phyloP scores from a whole-genome alignment of 2,113 vertebrate genomes.

The Datnioides undecimradiatus region DNA sequence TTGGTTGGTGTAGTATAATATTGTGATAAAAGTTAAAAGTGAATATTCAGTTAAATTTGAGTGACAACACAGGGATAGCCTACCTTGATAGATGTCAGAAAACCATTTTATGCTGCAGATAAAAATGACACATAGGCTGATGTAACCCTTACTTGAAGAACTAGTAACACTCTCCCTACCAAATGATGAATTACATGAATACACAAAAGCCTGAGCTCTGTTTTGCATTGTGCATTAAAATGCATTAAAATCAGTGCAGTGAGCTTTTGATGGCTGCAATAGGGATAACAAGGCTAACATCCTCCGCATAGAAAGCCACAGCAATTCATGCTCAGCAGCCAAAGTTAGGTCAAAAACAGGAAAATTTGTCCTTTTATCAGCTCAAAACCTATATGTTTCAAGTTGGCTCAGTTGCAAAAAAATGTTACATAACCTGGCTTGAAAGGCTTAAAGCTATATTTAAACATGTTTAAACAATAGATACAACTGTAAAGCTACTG shows the following conservation, averaged over 20 bases:
- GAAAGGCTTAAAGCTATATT: background rate
- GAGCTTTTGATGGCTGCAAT: background rate
- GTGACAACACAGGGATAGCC: background rate
- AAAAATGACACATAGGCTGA: conserved; percentile 4
- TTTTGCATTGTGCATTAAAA: no score
- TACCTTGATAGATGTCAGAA: background rate
- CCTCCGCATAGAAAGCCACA: background rate
- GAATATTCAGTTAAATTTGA: background rate
- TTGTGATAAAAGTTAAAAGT: background rate
- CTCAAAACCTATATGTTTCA: background rate
- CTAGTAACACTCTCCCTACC: background rate
- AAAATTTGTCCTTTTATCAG: background rate
- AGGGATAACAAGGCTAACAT: background rate
- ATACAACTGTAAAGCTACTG: background rate
- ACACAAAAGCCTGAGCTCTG: no score
- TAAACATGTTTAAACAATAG: background rate
- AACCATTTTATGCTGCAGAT: background rate
- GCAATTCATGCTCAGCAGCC: background rate
- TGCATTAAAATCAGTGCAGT: background rate
- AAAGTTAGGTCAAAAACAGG: background rate
- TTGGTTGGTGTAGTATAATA: background rate
- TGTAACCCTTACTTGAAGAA: conserved; percentile 4
- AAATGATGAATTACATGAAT: conserved; percentile 26
- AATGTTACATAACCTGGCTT: background rate
- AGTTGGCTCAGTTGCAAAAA: background rate